A percentile compares a stretch with the other conserved stretches of the same genome.
phyloP scores from a whole-genome alignment of 2,113 vertebrate genomes.

The Myiozetetes cayanensis region DNA sequence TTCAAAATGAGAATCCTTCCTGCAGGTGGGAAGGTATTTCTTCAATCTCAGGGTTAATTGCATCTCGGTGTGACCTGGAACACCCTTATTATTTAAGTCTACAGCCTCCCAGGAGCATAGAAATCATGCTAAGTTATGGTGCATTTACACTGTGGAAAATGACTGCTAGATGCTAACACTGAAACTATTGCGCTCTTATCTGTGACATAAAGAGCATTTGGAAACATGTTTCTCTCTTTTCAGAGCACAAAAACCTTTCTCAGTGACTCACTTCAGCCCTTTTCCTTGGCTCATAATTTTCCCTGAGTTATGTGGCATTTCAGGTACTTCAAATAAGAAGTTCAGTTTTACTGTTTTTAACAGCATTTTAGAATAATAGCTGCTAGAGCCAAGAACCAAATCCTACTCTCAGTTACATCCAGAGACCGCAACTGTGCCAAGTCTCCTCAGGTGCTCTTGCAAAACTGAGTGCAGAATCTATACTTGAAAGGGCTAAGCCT shows the following conservation, averaged over 20 bases:
- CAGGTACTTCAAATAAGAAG: neutral
- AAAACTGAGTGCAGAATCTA: neutral
- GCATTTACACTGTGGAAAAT: neutral
- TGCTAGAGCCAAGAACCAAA: neutral
- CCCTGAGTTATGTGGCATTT: neutral
- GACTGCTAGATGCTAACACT: neutral
- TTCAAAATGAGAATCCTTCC: constrained; percentile 51
- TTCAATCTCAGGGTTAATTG: constrained; percentile 41
- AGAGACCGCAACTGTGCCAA: neutral
- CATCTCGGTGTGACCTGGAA: neutral
- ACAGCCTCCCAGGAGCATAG: neutral
- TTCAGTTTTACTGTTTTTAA: neutral
- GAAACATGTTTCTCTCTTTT: neutral
- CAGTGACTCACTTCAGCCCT: neutral
- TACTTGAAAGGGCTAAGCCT: neutral
- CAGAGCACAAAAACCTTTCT: neutral
- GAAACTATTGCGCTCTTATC: neutral
- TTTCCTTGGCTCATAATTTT: neutral
- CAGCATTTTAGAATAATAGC: neutral
- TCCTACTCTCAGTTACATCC: neutral
- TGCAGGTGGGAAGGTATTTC: constrained; percentile 22
- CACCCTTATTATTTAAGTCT: constrained; percentile 41
- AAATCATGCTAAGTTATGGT: constrained; percentile 35
- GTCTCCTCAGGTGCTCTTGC: neutral
- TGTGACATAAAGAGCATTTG: neutral